Evolutionary conservation across 2,888 invertebrate species (phyloP).

Genomic region (Urechis unicinctus): DNA sequence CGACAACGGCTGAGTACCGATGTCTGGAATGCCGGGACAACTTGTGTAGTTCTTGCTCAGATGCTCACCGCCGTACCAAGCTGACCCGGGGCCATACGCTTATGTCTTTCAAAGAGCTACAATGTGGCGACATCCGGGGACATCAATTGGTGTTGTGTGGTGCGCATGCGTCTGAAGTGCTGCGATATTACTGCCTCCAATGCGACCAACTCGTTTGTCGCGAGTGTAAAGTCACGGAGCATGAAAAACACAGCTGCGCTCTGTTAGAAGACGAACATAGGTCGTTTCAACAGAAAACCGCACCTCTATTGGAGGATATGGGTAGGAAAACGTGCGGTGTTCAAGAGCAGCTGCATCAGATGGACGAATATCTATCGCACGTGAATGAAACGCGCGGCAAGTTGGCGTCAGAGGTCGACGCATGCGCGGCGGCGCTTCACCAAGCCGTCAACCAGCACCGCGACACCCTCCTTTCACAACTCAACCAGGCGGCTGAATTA

Average conservation of each 20-base stretch:
- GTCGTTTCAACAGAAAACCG: slow-evolving; percentile 22
- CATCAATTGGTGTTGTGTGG: slow-evolving; percentile 25
- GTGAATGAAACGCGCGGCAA: slow-evolving; percentile 20
- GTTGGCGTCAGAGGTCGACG: slow-evolving; percentile 20
- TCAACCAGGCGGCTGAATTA: slow-evolving; percentile 20
- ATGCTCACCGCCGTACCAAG: slow-evolving; percentile 37
- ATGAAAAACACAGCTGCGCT: slow-evolving; percentile 27
- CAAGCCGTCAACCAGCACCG: slow-evolving; percentile 30
- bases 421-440: slow-evolving; percentile 30
- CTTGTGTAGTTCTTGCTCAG: slow-evolving; percentile 34
- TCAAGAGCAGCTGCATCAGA: slow-evolving; percentile 26
- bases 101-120: slow-evolving; percentile 29
- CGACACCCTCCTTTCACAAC: slow-evolving; percentile 15
- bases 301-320: slow-evolving; percentile 26
- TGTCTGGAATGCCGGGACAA: slow-evolving; percentile 42
- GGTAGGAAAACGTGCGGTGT: slow-evolving; percentile 26
- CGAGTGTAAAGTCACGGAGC: slow-evolving; percentile 26
- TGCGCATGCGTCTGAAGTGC: slow-evolving; percentile 20
- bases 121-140: slow-evolving; percentile 33
- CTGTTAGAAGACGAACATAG: slow-evolving; percentile 6
- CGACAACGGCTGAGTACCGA: slow-evolving; percentile 21
- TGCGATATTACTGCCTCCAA: slow-evolving; percentile 28
- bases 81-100: slow-evolving; percentile 37
- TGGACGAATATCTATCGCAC: slow-evolving; percentile 24
- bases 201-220: slow-evolving; percentile 31